These are phyloP conservation scores for Tethea ocularis DNA, from an alignment of 2,888 invertebrate species.

Conservation along the genomic window DNA sequence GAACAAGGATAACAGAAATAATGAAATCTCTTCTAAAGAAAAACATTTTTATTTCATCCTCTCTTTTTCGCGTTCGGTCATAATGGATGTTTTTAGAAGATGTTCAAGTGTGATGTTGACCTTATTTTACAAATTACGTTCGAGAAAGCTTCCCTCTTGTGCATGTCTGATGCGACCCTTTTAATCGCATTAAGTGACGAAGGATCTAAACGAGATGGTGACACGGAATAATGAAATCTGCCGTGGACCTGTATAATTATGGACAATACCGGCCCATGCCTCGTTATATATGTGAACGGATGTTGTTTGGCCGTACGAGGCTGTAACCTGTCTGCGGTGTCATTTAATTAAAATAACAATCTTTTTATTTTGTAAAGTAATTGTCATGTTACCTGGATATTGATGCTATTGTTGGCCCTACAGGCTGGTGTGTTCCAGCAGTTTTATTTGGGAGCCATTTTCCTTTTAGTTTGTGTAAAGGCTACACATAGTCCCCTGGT, in stretches of 20 bases:
- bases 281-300: constrained; percentile 30
- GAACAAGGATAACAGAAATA: constrained; percentile 56
- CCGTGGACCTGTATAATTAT: constrained; percentile 60
- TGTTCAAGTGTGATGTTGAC: constrained; percentile 41
- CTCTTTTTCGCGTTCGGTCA: constrained; percentile 27
- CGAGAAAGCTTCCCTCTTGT: constrained; percentile 48
- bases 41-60: constrained; percentile 50
- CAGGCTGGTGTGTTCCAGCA: too few species aligned
- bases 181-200: constrained; percentile 69
- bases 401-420: background rate
- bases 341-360: constrained; percentile 38
- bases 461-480: too few species aligned
- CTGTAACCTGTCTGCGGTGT: constrained; percentile 28
- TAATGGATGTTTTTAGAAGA: constrained; percentile 31
- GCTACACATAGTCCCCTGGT: too few species aligned
- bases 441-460: too few species aligned
- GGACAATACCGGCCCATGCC: constrained; percentile 55
- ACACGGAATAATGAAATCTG: constrained; percentile 69
- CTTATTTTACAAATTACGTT: constrained; percentile 52
- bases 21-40: constrained; percentile 55
- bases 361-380: constrained; percentile 15
- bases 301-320: constrained; percentile 31
- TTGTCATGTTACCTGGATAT: background rate
- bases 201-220: constrained; percentile 59
- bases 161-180: constrained; percentile 58